Base-by-base conservation (phyloP, 2,797 vertebrate genomes). In the Capromys pilorides region DNA sequence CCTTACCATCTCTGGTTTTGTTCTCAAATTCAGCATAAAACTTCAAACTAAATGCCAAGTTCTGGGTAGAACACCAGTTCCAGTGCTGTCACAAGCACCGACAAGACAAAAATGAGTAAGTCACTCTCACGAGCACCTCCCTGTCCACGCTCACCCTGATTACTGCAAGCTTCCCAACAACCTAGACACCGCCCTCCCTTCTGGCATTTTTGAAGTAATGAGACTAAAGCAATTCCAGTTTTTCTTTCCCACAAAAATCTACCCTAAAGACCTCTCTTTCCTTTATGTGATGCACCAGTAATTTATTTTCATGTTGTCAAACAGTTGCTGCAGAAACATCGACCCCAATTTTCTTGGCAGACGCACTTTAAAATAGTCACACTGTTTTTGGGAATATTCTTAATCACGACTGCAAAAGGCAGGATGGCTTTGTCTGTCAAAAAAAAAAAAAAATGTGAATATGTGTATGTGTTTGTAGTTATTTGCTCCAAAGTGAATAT, bases 401-500 rank as follows among this genome's bases (percentile, higher is more conserved):
- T 93, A 97, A 94, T 92, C 90, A 75, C 93, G 84, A 84, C 83
- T 94, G 66, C 61, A 89, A 93, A 95, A 94, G 61, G 64, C 59
- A 88, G 24, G 71, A 95, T 75, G 77, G 85, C 1, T 97, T 92
- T 97, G 97, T 94, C 57, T 79, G 41, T 45, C 41, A 36, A 64
- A 51, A 9, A 9, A n/a, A n/a, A n/a, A n/a, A n/a, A n/a, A n/a
- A 26, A 28, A 31, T 54, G 13, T 54, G n/a, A 57, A 16, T 71
- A 69, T 39, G 66, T 41, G 21, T 77, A 39, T 54, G 21, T 81
- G 5, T 62, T 19, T 28, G 31, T 31, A 33, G 33, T 59, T 95
- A 91, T 95, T 66, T 92, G 83, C 95, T 90, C 88, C 95, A 97
- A 94, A 96, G 97, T 97, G 71, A 97, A 77, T 90, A 93, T 95